Conservation (phyloP, 2,797 vertebrate species). For the Vireo griseus region DNA sequence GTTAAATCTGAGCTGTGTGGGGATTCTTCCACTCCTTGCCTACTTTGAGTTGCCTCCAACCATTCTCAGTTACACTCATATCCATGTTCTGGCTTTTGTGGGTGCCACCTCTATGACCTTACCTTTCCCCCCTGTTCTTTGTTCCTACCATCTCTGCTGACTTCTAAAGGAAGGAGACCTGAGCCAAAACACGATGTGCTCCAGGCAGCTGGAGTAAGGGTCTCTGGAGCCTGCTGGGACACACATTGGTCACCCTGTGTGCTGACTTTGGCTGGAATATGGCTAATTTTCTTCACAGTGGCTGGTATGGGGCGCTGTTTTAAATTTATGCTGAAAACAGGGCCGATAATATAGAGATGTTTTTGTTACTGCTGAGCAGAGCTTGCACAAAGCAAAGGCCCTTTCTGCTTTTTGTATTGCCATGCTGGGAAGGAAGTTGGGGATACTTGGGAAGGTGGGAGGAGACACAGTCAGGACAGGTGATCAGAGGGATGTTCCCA, state of each 20-base stretch:
- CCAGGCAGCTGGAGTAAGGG: background rate
- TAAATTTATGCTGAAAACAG: background rate
- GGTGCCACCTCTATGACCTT: background rate
- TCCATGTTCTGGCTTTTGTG: rapidly evolving
- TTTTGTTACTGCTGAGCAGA: background rate
- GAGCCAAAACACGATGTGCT: background rate
- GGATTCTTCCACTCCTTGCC: background rate
- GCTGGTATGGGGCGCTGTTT: background rate
- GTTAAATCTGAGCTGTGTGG: background rate
- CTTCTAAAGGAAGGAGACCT: background rate
- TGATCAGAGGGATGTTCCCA: background rate
- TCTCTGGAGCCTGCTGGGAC: background rate
- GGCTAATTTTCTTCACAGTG: background rate
- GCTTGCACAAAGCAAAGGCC: background rate
- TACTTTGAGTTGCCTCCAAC: background rate
- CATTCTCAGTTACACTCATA: background rate
- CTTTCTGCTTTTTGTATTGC: background rate
- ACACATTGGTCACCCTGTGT: background rate
- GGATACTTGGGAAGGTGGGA: background rate
- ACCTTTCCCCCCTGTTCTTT: background rate
- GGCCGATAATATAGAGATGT: rapidly evolving
- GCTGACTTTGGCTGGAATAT: background rate
- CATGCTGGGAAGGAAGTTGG: background rate
- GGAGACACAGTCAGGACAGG: background rate
- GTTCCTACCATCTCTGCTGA: background rate